Base-by-base conservation (phyloP, 2,888 invertebrate genomes). In the Tachina lurida region DNA sequence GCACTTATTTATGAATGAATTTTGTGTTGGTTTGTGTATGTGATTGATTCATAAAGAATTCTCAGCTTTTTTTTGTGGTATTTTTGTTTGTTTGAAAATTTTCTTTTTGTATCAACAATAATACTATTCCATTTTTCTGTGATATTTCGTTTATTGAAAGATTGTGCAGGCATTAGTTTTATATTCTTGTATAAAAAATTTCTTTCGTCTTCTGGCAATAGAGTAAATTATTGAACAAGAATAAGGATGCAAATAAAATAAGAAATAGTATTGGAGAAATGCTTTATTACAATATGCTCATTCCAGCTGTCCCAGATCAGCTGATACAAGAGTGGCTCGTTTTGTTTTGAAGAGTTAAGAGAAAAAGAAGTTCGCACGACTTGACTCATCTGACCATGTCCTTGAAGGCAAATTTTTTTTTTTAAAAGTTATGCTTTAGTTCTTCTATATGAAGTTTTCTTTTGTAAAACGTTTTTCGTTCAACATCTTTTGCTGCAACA, bases 31-130 rank as follows among this genome's bases (percentile, higher is more conserved):
- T 31, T 31, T 31, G 5, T 31, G 31, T 31, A 7, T 31, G 8
- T 19, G 58, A 39, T 10, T 5, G 13, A 39, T 22, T 39, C 19
- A 47, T 54, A 58, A 70, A 78, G 10, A 19, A 58, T 52, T 43
- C n/a, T 56, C 31, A 60, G 58, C 13, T 56, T 22, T 71, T 56
- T 79, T 71, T 56, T 79, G 19, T 60, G 39, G 19, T 49, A 41
- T 52, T 65, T 17, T 39, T 5, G 1, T 41, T 80, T 74, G 8
- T 39, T 43, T 41, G 41, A 63, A 39, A 22, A 58, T 22, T 49
- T 65, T 73, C 12, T 41, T n/a, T 19, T 60, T 58, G 65, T 58
- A 74, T 67, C 39, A 74, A 67, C 47, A 77, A 68, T 41, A 77
- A 58, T 39, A 77, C 10, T 17, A 22, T 52, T 41, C 10, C 47